Conservation (phyloP, 2,113 vertebrate genomes). For the Aramus guarauna region DNA sequence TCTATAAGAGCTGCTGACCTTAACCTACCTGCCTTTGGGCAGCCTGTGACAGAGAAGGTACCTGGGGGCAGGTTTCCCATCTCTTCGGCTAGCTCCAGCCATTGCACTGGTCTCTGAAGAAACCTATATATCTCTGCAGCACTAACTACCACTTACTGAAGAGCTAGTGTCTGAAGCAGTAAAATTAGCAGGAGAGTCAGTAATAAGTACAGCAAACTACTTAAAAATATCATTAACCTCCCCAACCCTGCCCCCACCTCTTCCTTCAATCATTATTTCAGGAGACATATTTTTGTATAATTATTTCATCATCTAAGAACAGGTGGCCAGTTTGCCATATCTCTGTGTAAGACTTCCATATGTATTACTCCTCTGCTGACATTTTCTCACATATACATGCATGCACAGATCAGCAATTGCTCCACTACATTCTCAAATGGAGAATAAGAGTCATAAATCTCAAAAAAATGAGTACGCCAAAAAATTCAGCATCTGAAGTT, state of each 20-base stretch:
- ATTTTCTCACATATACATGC: neutral
- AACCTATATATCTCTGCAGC: neutral
- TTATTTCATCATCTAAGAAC: neutral
- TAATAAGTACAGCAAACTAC: neutral
- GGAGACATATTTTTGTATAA: neutral
- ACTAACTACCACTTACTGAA: neutral
- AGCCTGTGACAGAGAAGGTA: neutral
- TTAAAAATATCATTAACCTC: neutral
- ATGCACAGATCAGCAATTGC: neutral
- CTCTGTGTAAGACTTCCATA: neutral
- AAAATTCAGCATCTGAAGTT: neutral
- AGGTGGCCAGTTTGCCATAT: neutral
- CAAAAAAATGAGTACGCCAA: neutral
- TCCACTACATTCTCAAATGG: neutral
- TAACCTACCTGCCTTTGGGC: neutral
- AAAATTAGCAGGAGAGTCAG: neutral
- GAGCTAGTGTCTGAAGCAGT: neutral
- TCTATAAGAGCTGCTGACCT: neutral
- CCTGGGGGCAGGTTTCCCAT: neutral
- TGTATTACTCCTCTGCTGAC: neutral
- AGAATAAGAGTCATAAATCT: conserved; percentile 1
- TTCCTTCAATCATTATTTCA: neutral
- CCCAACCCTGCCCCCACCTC: neutral
- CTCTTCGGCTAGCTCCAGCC: neutral
- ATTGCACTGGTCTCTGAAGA: neutral